A percentile compares a stretch with the other conserved stretches of the same genome.
These are phyloP conservation scores for Drosophila sechellia DNA, from an alignment of 1,140 invertebrate genomes.

Conservation along the genomic window DNA sequence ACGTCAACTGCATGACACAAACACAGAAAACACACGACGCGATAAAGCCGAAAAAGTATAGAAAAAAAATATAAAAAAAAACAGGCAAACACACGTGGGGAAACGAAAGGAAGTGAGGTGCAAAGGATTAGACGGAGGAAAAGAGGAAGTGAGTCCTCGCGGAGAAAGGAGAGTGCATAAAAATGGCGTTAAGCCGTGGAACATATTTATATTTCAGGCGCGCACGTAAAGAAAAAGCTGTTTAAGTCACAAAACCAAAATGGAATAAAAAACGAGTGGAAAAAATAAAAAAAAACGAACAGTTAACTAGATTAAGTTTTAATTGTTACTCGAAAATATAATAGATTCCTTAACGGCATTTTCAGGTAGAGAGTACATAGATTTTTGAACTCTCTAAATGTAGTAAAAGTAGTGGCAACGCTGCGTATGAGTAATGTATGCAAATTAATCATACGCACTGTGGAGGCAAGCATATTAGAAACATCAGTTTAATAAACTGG, in stretches of 20 bases:
- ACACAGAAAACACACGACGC: slow-evolving; percentile 74
- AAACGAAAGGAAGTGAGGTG: slow-evolving; percentile 20
- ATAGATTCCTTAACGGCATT: no score
- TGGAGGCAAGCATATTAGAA: not conserved
- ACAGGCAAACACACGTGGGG: not conserved
- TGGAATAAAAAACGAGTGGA: not conserved
- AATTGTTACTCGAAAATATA: no score
- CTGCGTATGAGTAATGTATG: not conserved
- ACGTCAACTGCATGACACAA: slow-evolving; percentile 81
- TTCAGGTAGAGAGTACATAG: no score
- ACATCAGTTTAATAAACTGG: no score
- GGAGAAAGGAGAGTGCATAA: slow-evolving; percentile 70
- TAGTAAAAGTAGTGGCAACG: not conserved
- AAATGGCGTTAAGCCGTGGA: slow-evolving; percentile 70
- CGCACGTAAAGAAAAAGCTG: slow-evolving; percentile 19
- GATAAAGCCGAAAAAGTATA: slow-evolving; percentile 66
- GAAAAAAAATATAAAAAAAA: slow-evolving; percentile 4
- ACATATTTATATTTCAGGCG: slow-evolving; percentile 74
- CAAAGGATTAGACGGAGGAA: slow-evolving; percentile 2
- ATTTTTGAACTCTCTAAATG: no score
- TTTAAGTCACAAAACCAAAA: not conserved
- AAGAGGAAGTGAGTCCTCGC: slow-evolving; percentile 18
- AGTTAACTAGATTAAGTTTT: no score
- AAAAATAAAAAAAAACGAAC: not conserved
- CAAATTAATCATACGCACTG: slow-evolving; percentile 2